Base-by-base conservation (phyloP, 2,113 vertebrate genomes). In the Anoplopoma fimbria region DNA sequence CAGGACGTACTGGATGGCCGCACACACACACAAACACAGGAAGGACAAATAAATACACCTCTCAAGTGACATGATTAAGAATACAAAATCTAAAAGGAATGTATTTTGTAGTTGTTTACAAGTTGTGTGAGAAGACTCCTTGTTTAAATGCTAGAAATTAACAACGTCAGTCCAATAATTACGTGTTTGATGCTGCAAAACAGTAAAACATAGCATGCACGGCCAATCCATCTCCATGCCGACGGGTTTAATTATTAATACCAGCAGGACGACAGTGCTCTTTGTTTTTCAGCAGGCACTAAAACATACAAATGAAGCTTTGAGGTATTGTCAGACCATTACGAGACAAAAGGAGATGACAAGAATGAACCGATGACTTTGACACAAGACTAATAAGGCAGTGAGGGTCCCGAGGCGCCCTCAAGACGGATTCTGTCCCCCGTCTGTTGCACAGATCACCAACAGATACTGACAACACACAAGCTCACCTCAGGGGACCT, bases 371-470 rank as follows among this genome's bases (percentile, higher is more conserved):
- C 1, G 6, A 61, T 71, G 82, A 77, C 47, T 63, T 47, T 82
- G 67, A 91, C 69, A 64, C 69, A 69, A 77, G 71, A 82, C 6
- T 25, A 69, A 77, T 85, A 90, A 92, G 92, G 89, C 90, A 91
- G 79, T 57, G 71, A 77, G 57, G 81, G 67, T 81, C 69, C 23
- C 47, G 17, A 69, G 58, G 25, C 40, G 70, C 62, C 69, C 67
- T 82, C 69, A 42, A n/a, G 62, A 74, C 70, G 53, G 38, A 62
- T 60, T 67, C 49, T 47, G 69, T 19, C 70, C 49, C 29, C 29
- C 10, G 31, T 51, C 60, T 70, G 34, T 42, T 27, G 29, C 65
- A 71, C 74, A 60, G 70, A 69, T 47, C 62, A 69, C 17, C 40
- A 45, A 65, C 13, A 76, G 42, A 40, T 31, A 73, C 47, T 29